phyloP scores from a whole-genome alignment of 2,113 vertebrate species.

The Syrrhaptes paradoxus region DNA sequence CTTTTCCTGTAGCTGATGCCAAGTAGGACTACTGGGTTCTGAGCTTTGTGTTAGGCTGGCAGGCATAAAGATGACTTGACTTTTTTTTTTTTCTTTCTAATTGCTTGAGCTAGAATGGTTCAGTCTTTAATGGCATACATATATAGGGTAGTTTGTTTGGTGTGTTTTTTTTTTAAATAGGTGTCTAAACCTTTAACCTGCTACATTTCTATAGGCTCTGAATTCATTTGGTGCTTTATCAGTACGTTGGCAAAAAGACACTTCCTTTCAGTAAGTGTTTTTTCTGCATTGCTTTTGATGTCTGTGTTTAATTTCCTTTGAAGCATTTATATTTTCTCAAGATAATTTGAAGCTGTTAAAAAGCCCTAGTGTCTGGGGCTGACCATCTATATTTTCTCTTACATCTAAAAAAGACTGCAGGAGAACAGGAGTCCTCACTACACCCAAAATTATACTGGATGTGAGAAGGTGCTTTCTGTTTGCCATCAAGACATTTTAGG shows the following conservation, averaged over 20 bases:
- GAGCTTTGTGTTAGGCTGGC: background rate
- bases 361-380: background rate
- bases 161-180: background rate
- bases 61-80: background rate
- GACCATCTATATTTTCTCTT: background rate
- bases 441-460: background rate
- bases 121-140: accelerated
- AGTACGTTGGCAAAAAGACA: background rate
- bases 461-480: background rate
- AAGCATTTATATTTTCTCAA: background rate
- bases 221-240: too few species aligned
- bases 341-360: background rate
- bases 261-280: background rate
- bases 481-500: background rate
- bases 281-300: background rate
- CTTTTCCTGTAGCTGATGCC: background rate
- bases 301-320: background rate
- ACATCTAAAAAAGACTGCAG: background rate
- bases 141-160: background rate
- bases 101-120: background rate
- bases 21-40: background rate
- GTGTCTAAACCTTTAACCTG: background rate
- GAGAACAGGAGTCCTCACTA: background rate
- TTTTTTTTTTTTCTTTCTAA: background rate
- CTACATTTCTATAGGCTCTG: background rate